phyloP scores from a whole-genome alignment of 2,888 invertebrate genomes.

The Eristalis tenax region DNA sequence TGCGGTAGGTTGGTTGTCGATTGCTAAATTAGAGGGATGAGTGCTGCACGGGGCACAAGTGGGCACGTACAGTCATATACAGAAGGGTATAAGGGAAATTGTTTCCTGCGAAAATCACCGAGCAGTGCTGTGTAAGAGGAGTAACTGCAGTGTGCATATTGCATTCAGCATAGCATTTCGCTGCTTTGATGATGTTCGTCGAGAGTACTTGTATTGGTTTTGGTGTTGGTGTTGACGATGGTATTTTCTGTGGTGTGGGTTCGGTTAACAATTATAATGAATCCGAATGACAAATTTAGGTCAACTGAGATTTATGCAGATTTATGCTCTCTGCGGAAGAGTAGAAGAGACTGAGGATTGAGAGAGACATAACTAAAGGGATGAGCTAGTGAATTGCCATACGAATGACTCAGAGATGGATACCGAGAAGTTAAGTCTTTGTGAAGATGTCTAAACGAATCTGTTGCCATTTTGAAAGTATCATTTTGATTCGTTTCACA shows the following conservation, averaged over 20 bases:
- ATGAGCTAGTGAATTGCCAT: neutral
- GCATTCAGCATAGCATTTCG: constrained; percentile 21
- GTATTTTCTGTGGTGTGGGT: neutral
- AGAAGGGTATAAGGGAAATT: constrained; percentile 34
- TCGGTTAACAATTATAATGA: constrained; percentile 20
- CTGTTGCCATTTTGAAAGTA: neutral
- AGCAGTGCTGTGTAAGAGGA: neutral
- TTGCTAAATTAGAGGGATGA: neutral
- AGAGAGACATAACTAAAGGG: neutral
- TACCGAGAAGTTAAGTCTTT: neutral
- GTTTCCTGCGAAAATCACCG: constrained; percentile 46
- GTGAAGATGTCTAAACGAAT: neutral
- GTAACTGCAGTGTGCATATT: constrained; percentile 8
- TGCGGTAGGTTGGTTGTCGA: neutral
- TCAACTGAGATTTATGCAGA: constrained; percentile 35
- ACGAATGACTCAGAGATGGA: neutral
- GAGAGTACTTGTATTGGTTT: too few relatives aligned
- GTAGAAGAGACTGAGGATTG: neutral
- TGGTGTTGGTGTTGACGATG: neutral
- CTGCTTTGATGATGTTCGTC: neutral
- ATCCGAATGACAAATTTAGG: constrained; percentile 40
- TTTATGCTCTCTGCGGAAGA: constrained; percentile 20
- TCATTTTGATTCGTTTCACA: neutral
- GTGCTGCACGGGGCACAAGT: neutral
- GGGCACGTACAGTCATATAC: neutral